Evolutionary conservation across 1,140 invertebrate genomes (phyloP), one percentile per base, ranked within the genome.

Genomic region (Panulirus ornatus): DNA sequence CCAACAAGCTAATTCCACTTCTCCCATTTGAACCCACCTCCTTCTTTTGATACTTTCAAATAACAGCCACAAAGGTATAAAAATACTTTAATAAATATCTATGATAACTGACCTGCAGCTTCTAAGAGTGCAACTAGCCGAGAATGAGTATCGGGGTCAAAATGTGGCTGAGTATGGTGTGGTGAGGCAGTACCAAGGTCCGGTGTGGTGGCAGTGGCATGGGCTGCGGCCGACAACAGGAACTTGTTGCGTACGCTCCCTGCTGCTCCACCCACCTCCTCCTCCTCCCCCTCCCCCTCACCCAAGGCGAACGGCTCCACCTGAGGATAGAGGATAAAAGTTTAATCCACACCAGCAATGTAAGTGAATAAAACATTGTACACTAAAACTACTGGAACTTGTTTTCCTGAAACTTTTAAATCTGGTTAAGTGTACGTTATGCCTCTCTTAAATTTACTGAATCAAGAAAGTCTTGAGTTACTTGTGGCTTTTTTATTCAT

Each of bases 131-230:
- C 97, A 94, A 98, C 97, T 81, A 98, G 95, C 84, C 97, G 95
- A 19, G 97, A 97, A 94, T 98, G 97, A 91, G 97, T 98, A 93
- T 98, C 97, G 70, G 97, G 97, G 94, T 98, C 97, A 90, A 98
- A 97, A n/a, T 96, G 95, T 92, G 96, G 94, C 54, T 91, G 88
- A 82, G 88, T 92, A 89, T 92, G 91, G 84, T 84, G 85, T 73
- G 86, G 92, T 85, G 58, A 81, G 63, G 71, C 76, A 73, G 86
- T 73, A 78, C 81, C 58, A 84, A 73, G 66, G 84, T 90, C 54
- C 8, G 91, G 81, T 85, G 93, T 92, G 93, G 97, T 96, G 19
- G 95, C 94, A 93, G 96, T 96, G 91, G 94, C 93, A 93, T 97
- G 96, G 40, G 93, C 93, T 87, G 94, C 94, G 92, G 96, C 95